Evolutionary conservation across 1,140 invertebrate species (phyloP).

Genomic region (Acromyrmex heyeri): DNA sequence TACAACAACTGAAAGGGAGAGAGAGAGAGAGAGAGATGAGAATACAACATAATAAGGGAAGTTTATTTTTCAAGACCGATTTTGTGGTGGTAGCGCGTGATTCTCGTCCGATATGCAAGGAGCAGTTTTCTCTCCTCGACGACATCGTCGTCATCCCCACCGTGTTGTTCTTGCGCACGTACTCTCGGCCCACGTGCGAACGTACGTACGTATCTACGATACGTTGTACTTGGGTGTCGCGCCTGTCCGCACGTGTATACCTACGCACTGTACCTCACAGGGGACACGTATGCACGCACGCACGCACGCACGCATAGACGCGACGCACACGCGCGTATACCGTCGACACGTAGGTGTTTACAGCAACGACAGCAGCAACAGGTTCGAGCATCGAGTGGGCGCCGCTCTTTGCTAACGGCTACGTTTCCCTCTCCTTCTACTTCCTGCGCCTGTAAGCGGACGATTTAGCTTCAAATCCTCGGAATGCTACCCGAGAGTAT

Average conservation of each 20-base stretch:
- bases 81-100: not conserved
- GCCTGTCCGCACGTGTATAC: constrained; percentile 55
- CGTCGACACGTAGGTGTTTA: constrained; percentile 59
- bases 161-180: constrained; percentile 50
- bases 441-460: constrained; percentile 68
- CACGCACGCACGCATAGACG: not conserved
- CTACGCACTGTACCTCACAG: constrained; percentile 37
- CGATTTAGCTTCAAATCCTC: constrained; percentile 73
- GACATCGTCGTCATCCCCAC: constrained; percentile 37
- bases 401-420: constrained; percentile 81
- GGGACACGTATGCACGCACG: not conserved
- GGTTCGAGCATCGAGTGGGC: constrained; percentile 83
- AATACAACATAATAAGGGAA: not conserved
- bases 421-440: constrained; percentile 69
- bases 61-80: not conserved
- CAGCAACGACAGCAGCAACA: constrained; percentile 76
- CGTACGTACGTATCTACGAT: constrained; percentile 62
- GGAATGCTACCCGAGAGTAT: constrained; percentile 70
- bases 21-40: not conserved
- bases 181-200: constrained; percentile 61
- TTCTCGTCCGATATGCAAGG: constrained; percentile 32
- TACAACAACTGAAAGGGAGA: not conserved
- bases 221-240: constrained; percentile 44
- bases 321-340: not conserved
- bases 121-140: constrained; percentile 41